Base-by-base conservation (phyloP, 2,888 invertebrate species). In the Drosophila recens region DNA sequence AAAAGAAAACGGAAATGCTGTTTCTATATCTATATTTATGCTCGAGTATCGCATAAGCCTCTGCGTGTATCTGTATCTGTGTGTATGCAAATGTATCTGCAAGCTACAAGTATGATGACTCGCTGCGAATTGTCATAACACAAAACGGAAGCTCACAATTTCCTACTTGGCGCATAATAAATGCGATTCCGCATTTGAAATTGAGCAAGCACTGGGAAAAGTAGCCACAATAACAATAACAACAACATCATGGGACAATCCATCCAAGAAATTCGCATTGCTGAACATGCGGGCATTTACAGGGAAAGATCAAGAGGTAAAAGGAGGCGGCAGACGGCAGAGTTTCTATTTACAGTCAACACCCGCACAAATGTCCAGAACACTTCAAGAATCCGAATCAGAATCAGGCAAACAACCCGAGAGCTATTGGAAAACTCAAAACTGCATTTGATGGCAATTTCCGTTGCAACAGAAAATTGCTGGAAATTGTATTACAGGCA, bases 131-230 rank as follows among this genome's bases (percentile, higher is more conserved):
- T 79, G 83, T 74, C 82, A 89, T 87, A 83, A 88, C 75, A 82
- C 74, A 79, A 88, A 86, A 74, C 90, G 90, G 86, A 86, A 90
- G 86, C 81, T 42, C 61, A 83, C 89, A 90, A 90, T 86, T 88
- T 86, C 90, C 90, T 86, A 86, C 78, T 90, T 86, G 81, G 61
- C 78, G 78, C 82, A 89, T 69, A 87, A 79, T 76, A 82, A 89
- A 82, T 87, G 64, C 72, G 66, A 72, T 80, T 79, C 68, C 75
- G 82, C 72, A 82, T 75, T 75, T 69, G 63, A 79, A 74, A 79
- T 67, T 67, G 69, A 73, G 53, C 63, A 48, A 75, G 61, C 27
- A 23, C 43, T 58, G 56, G 34, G 49, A 68, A 62, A 57, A 67
- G 23, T 49, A 51, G 11, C n/a, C 33, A 30, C 36, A 46, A n/a